phyloP scores from a whole-genome alignment of 2,888 invertebrate species.

The Lasioglossum leucozonium region DNA sequence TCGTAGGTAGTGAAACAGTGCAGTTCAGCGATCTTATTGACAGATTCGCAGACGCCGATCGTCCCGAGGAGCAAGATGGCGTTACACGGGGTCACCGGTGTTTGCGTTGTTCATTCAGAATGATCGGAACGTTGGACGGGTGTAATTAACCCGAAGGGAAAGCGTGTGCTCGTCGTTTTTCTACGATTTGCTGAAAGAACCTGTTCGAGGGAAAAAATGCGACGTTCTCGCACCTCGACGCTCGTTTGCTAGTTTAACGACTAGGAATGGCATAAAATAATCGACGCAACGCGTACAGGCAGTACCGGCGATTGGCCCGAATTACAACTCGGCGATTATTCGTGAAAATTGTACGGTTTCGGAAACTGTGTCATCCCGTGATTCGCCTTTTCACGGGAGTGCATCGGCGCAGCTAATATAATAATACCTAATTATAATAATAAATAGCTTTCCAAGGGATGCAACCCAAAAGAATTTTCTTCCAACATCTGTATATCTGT shows the following conservation, averaged over 20 bases:
- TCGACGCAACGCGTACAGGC: too few species aligned
- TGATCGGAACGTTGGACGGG: background rate
- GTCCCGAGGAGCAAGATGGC: background rate
- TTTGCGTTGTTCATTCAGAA: background rate
- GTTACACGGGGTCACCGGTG: background rate
- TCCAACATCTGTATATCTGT: too few species aligned
- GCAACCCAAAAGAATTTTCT: too few species aligned
- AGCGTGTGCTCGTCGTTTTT: conserved; percentile 22
- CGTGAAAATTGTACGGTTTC: too few species aligned
- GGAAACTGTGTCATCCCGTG: too few species aligned
- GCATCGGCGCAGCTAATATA: too few species aligned
- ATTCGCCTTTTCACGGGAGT: too few species aligned
- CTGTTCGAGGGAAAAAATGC: background rate
- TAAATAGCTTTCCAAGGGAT: too few species aligned
- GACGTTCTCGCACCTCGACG: background rate
- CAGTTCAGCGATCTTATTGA: background rate
- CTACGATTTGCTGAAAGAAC: conserved; percentile 38
- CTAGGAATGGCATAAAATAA: conserved; percentile 40
- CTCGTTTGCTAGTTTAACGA: conserved; percentile 71
- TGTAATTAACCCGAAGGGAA: background rate
- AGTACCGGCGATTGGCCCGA: too few species aligned
- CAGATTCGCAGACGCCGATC: background rate
- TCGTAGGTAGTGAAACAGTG: too few species aligned
- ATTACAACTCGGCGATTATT: too few species aligned
- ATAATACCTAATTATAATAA: too few species aligned